These are phyloP conservation scores for Eretmochelys imbricata DNA, from an alignment of 2,113 vertebrate species.

Conservation along the genomic window DNA sequence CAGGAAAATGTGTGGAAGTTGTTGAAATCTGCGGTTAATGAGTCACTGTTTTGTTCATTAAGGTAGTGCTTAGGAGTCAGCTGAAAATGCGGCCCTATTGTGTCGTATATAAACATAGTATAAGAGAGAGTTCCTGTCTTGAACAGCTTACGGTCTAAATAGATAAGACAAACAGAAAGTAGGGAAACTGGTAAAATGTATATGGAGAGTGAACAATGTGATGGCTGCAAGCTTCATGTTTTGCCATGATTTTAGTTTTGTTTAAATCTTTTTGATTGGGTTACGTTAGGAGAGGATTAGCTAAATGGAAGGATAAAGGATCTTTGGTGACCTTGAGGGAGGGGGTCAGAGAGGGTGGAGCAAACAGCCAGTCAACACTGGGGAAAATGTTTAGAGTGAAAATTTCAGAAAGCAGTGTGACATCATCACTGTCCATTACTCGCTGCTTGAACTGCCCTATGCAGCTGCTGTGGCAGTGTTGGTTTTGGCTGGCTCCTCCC, in stretches of 20 bases:
- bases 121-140: not conserved
- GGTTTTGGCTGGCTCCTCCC: not conserved
- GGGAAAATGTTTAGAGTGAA: not conserved
- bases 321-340: not conserved
- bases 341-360: not conserved
- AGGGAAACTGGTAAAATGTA: not conserved
- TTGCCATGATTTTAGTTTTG: not conserved
- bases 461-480: constrained; percentile 29
- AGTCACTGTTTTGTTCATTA: not conserved
- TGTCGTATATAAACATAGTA: not conserved
- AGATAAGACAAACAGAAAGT: not conserved
- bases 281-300: not conserved
- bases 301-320: not conserved
- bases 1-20: not conserved
- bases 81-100: not conserved
- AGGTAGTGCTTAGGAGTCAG: not conserved
- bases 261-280: not conserved
- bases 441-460: not conserved
- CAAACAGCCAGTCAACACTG: not conserved
- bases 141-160: not conserved
- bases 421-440: constrained; percentile 30
- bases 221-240: not conserved
- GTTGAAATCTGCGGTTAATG: not conserved
- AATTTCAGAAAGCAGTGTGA: not conserved
- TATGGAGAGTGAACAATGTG: not conserved